Conservation (phyloP, 2,797 vertebrate genomes). For the Acanthiza pusilla region DNA sequence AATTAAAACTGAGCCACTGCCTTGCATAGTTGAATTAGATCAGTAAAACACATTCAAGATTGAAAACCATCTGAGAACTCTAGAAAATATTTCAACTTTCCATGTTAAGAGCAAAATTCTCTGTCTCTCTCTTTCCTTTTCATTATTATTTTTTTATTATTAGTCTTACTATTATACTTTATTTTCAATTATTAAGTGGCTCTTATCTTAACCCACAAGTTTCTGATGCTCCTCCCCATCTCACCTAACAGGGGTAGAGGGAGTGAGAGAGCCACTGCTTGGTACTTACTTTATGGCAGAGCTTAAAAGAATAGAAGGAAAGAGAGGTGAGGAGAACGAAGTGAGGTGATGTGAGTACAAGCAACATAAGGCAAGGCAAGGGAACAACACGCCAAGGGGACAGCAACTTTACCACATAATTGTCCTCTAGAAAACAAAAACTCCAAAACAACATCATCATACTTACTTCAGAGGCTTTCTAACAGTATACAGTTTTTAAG, state of each 20-base stretch:
- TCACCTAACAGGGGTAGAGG: not conserved
- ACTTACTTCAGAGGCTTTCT: not conserved
- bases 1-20: not conserved
- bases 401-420: not conserved
- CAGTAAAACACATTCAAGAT: not conserved
- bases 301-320: not conserved
- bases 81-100: not conserved
- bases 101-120: not conserved
- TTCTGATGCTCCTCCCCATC: not conserved
- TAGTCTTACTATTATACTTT: not conserved
- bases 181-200: not conserved
- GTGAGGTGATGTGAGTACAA: not conserved
- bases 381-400: not conserved
- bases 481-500: not conserved
- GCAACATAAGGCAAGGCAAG: not conserved
- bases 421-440: not conserved
- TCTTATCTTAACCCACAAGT: not conserved
- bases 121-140: not conserved
- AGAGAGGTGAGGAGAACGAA: accelerated
- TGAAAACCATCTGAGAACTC: not conserved
- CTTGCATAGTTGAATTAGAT: not conserved
- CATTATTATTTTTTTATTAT: not conserved
- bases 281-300: not conserved
- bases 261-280: not conserved
- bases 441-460: not conserved